Evolutionary conservation across 1,140 invertebrate genomes (phyloP).

Genomic region (Eubasilissa regina): DNA sequence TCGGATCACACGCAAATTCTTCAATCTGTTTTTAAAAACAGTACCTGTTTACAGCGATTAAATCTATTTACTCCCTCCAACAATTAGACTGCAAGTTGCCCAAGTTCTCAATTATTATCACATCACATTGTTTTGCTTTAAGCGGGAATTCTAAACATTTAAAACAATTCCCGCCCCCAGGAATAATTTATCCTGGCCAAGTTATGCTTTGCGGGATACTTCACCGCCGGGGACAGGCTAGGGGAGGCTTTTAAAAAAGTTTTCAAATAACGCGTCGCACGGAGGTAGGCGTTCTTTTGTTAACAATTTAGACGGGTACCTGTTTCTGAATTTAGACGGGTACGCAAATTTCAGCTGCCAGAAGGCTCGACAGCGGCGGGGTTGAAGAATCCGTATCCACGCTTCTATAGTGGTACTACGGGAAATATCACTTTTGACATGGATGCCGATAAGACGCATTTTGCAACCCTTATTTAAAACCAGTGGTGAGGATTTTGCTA

Average conservation of each 20-base stretch:
- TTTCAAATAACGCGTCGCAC: conserved; percentile 26
- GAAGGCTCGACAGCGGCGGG: no score
- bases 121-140: conserved; percentile 25
- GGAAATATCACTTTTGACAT: no score
- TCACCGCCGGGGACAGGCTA: background rate
- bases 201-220: conserved; percentile 28
- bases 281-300: conserved; percentile 17
- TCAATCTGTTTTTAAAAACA: conserved; percentile 12
- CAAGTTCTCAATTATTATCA: conserved; percentile 2
- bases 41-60: conserved; percentile 14
- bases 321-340: background rate
- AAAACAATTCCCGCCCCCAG: conserved; percentile 18
- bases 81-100: background rate
- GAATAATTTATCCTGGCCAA: conserved; percentile 25
- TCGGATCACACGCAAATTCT: conserved; percentile 4
- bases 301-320: conserved; percentile 3
- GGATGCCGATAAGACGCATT: no score
- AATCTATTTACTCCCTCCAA: background rate
- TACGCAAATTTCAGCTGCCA: no score
- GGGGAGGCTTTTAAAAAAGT: conserved; percentile 24
- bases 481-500: no score
- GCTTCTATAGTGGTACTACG: no score
- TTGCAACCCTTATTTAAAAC: no score
- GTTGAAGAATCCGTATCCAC: no score
- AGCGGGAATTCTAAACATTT: conserved; percentile 25